Base-by-base conservation (phyloP, 2,113 vertebrate genomes). In the Callocephalon fimbriatum region DNA sequence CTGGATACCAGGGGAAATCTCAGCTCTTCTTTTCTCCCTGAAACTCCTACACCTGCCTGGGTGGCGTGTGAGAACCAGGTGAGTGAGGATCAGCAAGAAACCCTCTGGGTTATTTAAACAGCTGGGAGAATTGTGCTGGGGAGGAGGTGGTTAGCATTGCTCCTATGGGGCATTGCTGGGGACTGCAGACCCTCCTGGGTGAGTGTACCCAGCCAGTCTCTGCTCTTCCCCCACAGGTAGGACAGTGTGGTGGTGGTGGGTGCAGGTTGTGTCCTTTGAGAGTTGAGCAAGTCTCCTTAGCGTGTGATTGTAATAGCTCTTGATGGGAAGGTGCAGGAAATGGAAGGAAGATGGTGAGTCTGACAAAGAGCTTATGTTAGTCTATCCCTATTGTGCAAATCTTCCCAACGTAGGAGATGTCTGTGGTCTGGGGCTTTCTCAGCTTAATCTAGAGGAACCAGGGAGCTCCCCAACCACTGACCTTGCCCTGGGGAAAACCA, bases 161-260 rank as follows among this genome's bases (percentile, higher is more conserved):
- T 66, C 13, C 29, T 0, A 0, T 1, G 1, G 50, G 50, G 19
- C 31, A 21, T 19, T 8, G 35, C 32, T 1, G 1, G 23, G 44
- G 21, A 14, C 20, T 65, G 44, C 20, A 22, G 56, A 50, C 19
- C 48, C 56, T 31, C 32, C 19, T 48, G 21, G 70, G 23, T 0
- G 5, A 79, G 15, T 1, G 0, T 31, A n/a, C 42, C 40, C 0
- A 0, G 26, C 21, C 0, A 2, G 53, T 56, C 25, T 23, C 7
- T 0, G 1, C 58, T 65, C 73, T 68, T 32, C 18, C 17, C 62
- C 50, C 16, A 6, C 53, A 22, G 38, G 9, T 51, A 91, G 88
- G 78, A 58, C 98, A 97, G 10, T 3, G 29, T 32, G 44, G 53
- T 54, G 67, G 29, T 17, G 2, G 37, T 10, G 35, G 6, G 32